Evolutionary conservation across 2,797 vertebrate species (phyloP), one percentile per base, ranked within the genome.

Genomic region (Rallus crepitans): DNA sequence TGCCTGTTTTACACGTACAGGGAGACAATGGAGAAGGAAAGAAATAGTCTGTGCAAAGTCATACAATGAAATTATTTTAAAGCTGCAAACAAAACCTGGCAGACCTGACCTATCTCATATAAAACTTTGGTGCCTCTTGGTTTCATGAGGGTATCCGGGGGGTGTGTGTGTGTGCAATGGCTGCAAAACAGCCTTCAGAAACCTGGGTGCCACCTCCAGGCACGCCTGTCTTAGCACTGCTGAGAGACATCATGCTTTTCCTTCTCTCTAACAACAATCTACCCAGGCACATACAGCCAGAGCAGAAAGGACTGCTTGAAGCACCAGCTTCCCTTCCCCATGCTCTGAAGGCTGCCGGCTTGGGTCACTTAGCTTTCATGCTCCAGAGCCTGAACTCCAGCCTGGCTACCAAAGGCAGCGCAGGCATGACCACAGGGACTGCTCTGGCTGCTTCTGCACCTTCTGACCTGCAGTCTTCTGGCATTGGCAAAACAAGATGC

Each of bases 401-500:
- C 75, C 64, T 1, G 3, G 60, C 53, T 83, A 40, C 52, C 5
- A 12, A 47, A 1, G 3, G 70, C 40, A 79, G 28, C 0, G 1
- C 18, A 39, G 71, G 18, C 20, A 39, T 11, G 84, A 48, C 47
- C 21, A 19, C 70, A 66, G 68, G 47, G 52, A 40, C 53, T 35
- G 28, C 61, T 77, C 75, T 24, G n/a, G 24, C 35, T 63, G 52
- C 37, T 25, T 52, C 82, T 60, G 85, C 47, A 72, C 81, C 55
- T 94, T 68, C 65, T 60, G 77, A 95, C 55, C 93, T 7, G n/a
- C 61, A 53, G 39, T 27, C 48, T 80, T 66, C 55, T 48, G 48
- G 69, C 55, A 23, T 1, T 18, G n/a, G 48, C 42, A 60, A 87
- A 73, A 87, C 13, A 87, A 94, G 31, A 47, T 57, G 59, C 2